Base-by-base conservation (phyloP, 2,797 vertebrate genomes). In the Ibycter americanus region DNA sequence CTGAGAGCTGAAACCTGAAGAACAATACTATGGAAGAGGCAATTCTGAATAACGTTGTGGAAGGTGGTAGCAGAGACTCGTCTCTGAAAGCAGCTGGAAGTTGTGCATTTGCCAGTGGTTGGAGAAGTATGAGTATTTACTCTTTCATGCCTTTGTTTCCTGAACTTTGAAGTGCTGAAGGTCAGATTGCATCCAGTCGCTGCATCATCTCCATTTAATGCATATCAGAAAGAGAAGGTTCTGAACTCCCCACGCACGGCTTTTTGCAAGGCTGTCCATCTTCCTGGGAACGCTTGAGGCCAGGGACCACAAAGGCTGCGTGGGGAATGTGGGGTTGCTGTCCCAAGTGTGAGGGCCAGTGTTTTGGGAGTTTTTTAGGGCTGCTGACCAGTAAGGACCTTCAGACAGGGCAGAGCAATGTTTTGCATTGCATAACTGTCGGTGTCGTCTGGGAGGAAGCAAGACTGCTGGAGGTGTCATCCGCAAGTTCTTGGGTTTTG, bases 251-350 rank as follows among this genome's bases (percentile, higher is more conserved):
- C 29, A 5, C n/a, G 42, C 2, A 1, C 55, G 54, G 1, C 12
- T 16, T 44, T 54, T 54, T 70, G 10, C 12, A 40, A 8, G 42
- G n/a, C 36, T 84, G 47, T 25, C 49, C 32, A 1, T 58, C 54
- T 44, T 59, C 5, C 36, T 46, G 52, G 1, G 1, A 54, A 7
- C 13, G 29, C 18, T 23, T 4, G 2, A 36, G 62, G 31, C 19
- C 15, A 22, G n/a, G 42, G 42, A 25, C 58, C 34, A 14, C 40
- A 29, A 15, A 40, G 54, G 11, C 18, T 11, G 4, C 6, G 10
- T 0, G 2, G 10, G 8, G 15, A 8, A 11, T 0, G 1, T 27
- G 38, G 3, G 0, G 5, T 34, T 52, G 18, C 49, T 56, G 32
- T 70, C 34, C 34, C 4, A 4, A 58, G 32, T 18, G 16, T 7